phyloP scores from a whole-genome alignment of 2,113 vertebrate genomes.

The Ciconia boyciana region DNA sequence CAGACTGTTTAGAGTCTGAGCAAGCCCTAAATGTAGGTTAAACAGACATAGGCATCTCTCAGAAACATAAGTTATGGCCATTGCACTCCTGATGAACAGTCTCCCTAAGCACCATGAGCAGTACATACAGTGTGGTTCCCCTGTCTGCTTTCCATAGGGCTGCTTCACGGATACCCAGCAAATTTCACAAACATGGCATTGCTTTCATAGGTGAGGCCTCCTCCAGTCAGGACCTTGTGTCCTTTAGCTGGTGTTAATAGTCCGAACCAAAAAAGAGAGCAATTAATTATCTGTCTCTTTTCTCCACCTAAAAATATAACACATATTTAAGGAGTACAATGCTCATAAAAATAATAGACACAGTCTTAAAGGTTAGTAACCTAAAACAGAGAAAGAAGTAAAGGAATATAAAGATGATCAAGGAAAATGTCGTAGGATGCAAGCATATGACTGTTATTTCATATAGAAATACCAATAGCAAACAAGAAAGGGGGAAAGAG shows the following conservation, averaged over 20 bases:
- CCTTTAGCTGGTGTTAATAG: background rate
- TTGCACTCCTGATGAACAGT: background rate
- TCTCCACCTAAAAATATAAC: background rate
- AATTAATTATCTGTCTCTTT: background rate
- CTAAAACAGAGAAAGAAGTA: background rate
- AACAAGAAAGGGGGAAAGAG: background rate
- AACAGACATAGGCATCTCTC: background rate
- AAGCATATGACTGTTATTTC: background rate
- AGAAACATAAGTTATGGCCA: background rate
- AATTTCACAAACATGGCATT: background rate
- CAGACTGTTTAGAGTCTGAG: background rate
- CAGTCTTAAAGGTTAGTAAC: background rate
- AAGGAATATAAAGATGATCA: background rate
- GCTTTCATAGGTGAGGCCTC: background rate
- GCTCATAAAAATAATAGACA: background rate
- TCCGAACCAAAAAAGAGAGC: background rate
- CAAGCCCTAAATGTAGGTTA: background rate
- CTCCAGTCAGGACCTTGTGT: background rate
- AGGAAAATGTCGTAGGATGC: background rate
- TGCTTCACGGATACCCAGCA: background rate
- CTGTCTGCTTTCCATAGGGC: background rate
- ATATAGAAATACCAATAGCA: background rate
- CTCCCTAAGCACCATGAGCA: background rate
- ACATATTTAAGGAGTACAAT: background rate
- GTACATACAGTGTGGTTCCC: background rate